Base-by-base conservation (phyloP, 2,113 vertebrate genomes). In the Litocranius walleri region DNA sequence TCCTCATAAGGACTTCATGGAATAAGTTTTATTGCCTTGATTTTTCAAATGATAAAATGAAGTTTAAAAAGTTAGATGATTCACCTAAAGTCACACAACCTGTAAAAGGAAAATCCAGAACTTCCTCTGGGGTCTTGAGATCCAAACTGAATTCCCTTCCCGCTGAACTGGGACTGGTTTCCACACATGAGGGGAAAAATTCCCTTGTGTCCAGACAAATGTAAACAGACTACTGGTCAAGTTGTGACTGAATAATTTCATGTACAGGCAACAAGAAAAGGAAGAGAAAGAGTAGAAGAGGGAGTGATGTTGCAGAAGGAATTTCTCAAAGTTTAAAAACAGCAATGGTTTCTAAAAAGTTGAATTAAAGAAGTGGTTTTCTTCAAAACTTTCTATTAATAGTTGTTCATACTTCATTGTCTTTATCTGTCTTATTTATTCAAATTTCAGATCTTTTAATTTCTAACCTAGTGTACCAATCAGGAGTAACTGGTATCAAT, bases 321-420 rank as follows among this genome's bases (percentile, higher is more conserved):
- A 40, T 54, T 78, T 81, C 59, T 93, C 86, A 2, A 91, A 30
- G 3, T 89, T 87, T 96, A 16, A 90, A 52, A 90, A 71, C 29
- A 62, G 19, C 23, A 62, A 29, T 90, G 30, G 27, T 80, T 89
- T 90, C 30, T 86, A 93, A 57, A 71, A 25, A 87, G 13, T 19
- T 91, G 57, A 92, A 92, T 61, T 95, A 95, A 97, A 92, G 7
- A 64, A 81, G 36, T 21, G 67, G 56, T 57, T 50, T 12, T 93
- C 48, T 81, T 56, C 10, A 92, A 92, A 92, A 50, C 19, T 86
- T 82, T 56, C 50, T 95, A 52, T 19, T 21, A 9, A 77, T 29
- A 82, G 6, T 19, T 87, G 17, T 62, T 83, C 7, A 87, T 50
- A 57, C 16, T 9, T 81, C n/a, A 16, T 4, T 93, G 15, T 83